Percentiles rank a stretch among this genome's conserved stretches.
Evolutionary conservation across 1,140 invertebrate species (phyloP).

Genomic region (Drosophila murphyi): DNA sequence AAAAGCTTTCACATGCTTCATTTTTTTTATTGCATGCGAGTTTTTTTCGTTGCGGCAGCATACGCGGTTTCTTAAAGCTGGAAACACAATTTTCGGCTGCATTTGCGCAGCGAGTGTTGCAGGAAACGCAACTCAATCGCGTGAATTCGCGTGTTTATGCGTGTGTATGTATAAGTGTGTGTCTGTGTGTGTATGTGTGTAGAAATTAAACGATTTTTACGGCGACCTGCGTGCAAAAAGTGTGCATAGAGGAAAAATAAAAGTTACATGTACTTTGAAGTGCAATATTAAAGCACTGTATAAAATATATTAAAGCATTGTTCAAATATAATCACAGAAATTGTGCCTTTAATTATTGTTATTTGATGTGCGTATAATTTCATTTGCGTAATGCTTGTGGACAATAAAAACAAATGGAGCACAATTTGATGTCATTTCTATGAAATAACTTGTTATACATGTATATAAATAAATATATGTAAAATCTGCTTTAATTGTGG

Average conservation of each 20-base stretch:
- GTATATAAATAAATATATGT: conserved; percentile 2
- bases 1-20: conserved; percentile 26
- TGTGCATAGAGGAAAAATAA: conserved; percentile 21
- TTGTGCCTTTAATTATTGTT: conserved; percentile 16
- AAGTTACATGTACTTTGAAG: conserved; percentile 1
- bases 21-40: conserved; percentile 32
- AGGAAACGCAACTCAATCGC: conserved; percentile 59
- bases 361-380: background rate
- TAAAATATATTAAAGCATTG: background rate
- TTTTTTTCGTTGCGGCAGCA: conserved; percentile 8
- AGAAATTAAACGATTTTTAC: conserved; percentile 39
- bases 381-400: conserved; percentile 17
- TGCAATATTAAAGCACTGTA: conserved; percentile 12
- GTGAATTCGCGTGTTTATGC: conserved; percentile 14
- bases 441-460: background rate
- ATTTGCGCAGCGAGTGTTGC: conserved; percentile 72
- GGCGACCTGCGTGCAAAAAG: conserved; percentile 3
- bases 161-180: no score
- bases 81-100: conserved; percentile 63
- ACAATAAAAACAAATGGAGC: conserved; percentile 6
- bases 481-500: background rate
- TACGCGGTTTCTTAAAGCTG: conserved; percentile 42
- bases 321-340: background rate
- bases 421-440: background rate
- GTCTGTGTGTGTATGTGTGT: conserved; percentile 13